These are phyloP conservation scores for Tarsius wallacei DNA, from an alignment of 2,797 vertebrate genomes.

Conservation along the genomic window DNA sequence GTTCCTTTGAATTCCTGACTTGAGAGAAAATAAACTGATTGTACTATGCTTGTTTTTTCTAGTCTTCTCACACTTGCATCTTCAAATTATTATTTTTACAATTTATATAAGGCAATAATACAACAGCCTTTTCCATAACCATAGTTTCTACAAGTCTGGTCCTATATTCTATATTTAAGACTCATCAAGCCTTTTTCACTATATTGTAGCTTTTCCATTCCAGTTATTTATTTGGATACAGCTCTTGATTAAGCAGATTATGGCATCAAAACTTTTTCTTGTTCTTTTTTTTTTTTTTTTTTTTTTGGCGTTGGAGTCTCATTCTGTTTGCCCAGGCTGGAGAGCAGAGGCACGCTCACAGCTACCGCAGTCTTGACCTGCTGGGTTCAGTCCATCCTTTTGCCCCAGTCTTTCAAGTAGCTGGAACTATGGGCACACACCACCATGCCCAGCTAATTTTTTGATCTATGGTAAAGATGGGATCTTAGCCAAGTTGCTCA, in stretches of 20 bases:
- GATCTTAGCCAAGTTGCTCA: too few relatives aligned
- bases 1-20: neutral
- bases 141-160: neutral
- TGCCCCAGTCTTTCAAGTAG: too few relatives aligned
- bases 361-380: too few relatives aligned
- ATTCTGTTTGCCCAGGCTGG: too few relatives aligned
- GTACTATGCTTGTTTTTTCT: neutral
- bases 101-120: neutral
- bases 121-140: neutral
- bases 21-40: neutral
- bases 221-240: neutral
- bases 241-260: neutral
- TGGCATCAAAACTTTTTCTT: neutral
- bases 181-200: neutral
- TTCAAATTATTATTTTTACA: neutral
- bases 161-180: neutral
- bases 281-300: too few relatives aligned
- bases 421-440: too few relatives aligned
- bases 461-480: too few relatives aligned
- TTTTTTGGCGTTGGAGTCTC: too few relatives aligned
- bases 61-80: neutral
- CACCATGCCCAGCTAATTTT: too few relatives aligned
- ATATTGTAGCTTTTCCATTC: neutral
- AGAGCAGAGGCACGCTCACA: too few relatives aligned
- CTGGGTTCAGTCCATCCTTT: too few relatives aligned